phyloP scores from a whole-genome alignment of 2,888 invertebrate genomes.

The Cosmia pyralina region DNA sequence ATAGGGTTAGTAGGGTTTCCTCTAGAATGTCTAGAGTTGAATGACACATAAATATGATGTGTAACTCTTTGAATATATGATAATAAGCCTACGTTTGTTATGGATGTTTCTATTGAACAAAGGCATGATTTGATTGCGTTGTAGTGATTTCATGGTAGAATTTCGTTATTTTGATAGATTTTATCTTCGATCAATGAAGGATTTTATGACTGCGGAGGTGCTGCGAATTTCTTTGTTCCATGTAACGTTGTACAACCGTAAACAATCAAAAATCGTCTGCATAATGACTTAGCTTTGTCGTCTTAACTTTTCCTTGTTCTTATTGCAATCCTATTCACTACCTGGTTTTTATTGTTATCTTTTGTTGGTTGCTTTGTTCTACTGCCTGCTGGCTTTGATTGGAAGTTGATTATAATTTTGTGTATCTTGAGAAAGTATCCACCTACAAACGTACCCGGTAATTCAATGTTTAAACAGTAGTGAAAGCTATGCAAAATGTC shows the following conservation, averaged over 20 bases:
- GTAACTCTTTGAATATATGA: conserved; percentile 38
- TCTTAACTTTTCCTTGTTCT: conserved; percentile 41
- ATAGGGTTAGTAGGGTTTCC: conserved; percentile 69
- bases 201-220: conserved; percentile 6
- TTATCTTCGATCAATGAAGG: too few species aligned
- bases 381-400: conserved; percentile 6
- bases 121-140: conserved; percentile 9
- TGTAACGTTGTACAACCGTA: conserved; percentile 18
- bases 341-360: conserved; percentile 39
- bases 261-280: conserved; percentile 19
- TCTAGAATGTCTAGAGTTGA: conserved; percentile 64
- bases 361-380: conserved; percentile 27
- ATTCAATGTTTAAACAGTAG: conserved; percentile 41
- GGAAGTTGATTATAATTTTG: conserved; percentile 13
- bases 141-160: conserved; percentile 19
- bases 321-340: conserved; percentile 25
- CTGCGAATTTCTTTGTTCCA: conserved; percentile 16
- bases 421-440: conserved; percentile 26
- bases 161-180: conserved; percentile 16
- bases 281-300: conserved; percentile 27
- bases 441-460: conserved; percentile 16
- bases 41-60: conserved; percentile 60
- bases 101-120: conserved; percentile 28
- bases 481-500: conserved; percentile 53
- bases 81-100: conserved; percentile 22